These are phyloP conservation scores for Dendrophyllia cribrosa DNA, from an alignment of 64 coral and sea anemone species.

Conservation along the genomic window DNA sequence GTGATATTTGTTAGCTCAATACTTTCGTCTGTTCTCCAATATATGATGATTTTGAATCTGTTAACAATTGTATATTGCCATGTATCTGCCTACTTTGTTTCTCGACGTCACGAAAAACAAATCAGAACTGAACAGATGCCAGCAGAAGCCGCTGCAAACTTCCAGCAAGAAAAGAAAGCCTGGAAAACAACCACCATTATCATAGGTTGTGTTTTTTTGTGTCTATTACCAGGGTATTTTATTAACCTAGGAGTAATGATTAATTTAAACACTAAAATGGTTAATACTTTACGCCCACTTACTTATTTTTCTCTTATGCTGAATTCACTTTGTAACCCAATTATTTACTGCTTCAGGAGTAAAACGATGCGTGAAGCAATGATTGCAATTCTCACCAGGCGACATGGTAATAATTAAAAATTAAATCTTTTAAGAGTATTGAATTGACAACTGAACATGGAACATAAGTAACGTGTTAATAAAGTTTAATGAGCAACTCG, in stretches of 20 bases:
- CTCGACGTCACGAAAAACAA: neutral
- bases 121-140: neutral
- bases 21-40: too few species aligned
- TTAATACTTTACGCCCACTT: neutral
- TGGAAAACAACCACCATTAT: neutral
- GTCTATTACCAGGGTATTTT: neutral
- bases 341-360: neutral
- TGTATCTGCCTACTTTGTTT: neutral
- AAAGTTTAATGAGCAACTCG: too few species aligned
- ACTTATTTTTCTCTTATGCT: neutral
- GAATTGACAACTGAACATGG: too few species aligned
- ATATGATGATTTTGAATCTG: neutral
- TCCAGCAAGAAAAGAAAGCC: neutral
- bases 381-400: neutral
- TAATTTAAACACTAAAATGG: neutral
- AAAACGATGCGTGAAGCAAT: neutral
- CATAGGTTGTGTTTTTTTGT: neutral
- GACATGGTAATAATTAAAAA: too few species aligned
- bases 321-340: slow-evolving; percentile 4
- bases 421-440: too few species aligned
- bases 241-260: too few species aligned
- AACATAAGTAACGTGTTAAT: too few species aligned
- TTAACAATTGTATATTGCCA: neutral
- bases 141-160: neutral
- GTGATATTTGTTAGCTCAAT: too few species aligned